Evolutionary conservation across 2,797 vertebrate species (phyloP).

Genomic region (Gallinago solitaria): DNA sequence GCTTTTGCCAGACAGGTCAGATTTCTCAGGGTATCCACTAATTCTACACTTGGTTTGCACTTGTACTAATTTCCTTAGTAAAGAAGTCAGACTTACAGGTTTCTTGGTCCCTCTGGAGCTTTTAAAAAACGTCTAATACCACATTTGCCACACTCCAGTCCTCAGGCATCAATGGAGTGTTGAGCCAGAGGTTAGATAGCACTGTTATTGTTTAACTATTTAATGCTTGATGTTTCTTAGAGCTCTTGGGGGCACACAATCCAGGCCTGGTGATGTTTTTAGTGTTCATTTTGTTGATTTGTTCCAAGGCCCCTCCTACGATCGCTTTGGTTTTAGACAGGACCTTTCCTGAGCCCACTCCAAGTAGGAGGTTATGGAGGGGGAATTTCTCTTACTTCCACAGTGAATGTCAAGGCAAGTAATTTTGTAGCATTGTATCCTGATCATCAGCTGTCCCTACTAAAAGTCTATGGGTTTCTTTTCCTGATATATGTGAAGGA

Average conservation of each 20-base stretch:
- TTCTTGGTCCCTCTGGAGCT: not conserved
- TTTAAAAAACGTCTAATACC: not conserved
- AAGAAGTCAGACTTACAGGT: not conserved
- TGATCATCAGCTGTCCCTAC: not conserved
- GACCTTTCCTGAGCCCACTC: not conserved
- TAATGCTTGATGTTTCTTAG: not conserved
- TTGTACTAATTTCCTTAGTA: not conserved
- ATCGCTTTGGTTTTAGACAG: not conserved
- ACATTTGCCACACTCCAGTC: not conserved
- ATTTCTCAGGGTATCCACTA: not conserved
- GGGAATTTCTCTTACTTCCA: not conserved
- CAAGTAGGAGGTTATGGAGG: not conserved
- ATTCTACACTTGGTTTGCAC: not conserved
- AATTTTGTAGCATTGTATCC: not conserved
- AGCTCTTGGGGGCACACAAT: not conserved
- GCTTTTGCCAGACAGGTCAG: not conserved
- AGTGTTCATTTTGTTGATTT: not conserved
- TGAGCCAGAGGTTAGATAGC: not conserved
- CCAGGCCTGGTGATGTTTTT: not conserved
- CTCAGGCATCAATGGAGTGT: fast-evolving
- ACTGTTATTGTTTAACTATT: not conserved
- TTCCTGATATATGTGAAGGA: not conserved
- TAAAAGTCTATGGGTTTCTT: not conserved
- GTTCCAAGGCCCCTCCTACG: not conserved
- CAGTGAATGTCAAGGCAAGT: not conserved